These are phyloP conservation scores for Channa striata DNA, from an alignment of 2,797 vertebrate genomes.

Conservation along the genomic window DNA sequence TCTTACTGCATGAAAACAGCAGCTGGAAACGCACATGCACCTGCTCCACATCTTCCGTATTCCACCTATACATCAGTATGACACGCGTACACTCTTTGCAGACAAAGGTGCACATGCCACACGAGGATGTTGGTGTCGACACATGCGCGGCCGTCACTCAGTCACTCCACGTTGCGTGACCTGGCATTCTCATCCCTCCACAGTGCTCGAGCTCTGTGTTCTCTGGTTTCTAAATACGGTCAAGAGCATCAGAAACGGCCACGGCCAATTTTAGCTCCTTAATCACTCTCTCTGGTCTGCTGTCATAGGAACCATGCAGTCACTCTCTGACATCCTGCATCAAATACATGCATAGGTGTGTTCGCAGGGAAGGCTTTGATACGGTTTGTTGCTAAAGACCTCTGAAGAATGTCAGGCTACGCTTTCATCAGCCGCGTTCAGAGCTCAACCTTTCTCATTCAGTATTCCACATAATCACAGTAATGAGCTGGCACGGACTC, in stretches of 20 bases:
- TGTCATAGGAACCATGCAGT: conserved; percentile 42
- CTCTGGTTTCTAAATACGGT: conserved; percentile 49
- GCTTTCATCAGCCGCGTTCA: conserved; percentile 8
- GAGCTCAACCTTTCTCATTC: conserved; percentile 28
- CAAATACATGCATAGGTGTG: neutral
- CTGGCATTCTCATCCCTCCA: neutral
- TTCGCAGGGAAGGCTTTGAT: conserved; percentile 1
- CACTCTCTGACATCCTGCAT: conserved; percentile 16
- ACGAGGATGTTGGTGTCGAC: neutral
- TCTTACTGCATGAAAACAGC: neutral
- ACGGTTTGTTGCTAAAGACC: neutral
- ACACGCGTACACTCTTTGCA: neutral
- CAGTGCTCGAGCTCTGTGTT: neutral
- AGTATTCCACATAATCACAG: conserved; percentile 32
- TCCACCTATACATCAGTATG: neutral
- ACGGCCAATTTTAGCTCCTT: conserved; percentile 30
- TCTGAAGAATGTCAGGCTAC: neutral
- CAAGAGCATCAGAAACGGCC: conserved; percentile 7
- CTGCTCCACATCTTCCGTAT: neutral
- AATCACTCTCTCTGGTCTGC: conserved; percentile 12
- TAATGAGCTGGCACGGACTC: conserved; percentile 33
- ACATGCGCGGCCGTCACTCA: neutral
- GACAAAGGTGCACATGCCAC: neutral
- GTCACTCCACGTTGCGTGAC: conserved; percentile 19
- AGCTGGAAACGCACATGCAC: neutral